A percentile compares a stretch with the other conserved stretches of the same genome.
Evolutionary conservation across 2,113 vertebrate genomes (phyloP).

Genomic region (Gadus chalcogrammus): DNA sequence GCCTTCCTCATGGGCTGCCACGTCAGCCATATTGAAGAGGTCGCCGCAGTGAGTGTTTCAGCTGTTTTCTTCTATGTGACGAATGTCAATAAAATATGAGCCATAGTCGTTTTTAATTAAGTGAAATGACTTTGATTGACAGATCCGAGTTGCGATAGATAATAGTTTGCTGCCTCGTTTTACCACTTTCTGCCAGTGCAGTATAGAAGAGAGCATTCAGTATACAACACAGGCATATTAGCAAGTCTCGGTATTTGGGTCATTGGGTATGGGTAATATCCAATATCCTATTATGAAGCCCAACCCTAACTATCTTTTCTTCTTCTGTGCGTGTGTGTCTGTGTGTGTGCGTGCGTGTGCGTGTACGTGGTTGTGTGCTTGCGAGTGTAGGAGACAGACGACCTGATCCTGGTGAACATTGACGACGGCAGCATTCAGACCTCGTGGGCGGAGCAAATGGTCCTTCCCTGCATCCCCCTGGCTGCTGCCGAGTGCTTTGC

Average conservation of each 20-base stretch:
- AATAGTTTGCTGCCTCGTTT: too few relatives aligned
- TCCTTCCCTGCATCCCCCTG: constrained; percentile 78
- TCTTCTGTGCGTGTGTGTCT: neutral
- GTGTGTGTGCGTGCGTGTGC: neutral
- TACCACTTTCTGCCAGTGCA: too few relatives aligned
- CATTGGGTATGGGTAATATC: too few relatives aligned
- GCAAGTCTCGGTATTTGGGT: neutral
- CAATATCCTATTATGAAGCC: too few relatives aligned
- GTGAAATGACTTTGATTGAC: neutral
- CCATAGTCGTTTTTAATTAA: neutral
- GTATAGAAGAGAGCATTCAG: neutral
- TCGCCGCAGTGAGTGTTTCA: constrained; percentile 75
- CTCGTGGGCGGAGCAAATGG: constrained; percentile 58
- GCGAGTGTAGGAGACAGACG: constrained; percentile 83
- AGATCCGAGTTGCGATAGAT: neutral
- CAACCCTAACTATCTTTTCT: too few relatives aligned
- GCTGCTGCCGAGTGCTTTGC: constrained; percentile 81
- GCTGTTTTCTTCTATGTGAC: neutral
- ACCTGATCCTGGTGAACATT: constrained; percentile 86
- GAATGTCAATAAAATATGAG: too few relatives aligned
- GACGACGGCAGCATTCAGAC: constrained; percentile 80
- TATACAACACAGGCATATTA: neutral
- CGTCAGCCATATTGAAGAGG: constrained; percentile 81
- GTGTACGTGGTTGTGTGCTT: neutral
- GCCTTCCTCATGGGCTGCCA: constrained; percentile 98